Base-by-base conservation (phyloP, 2,888 invertebrate species). In the Amblyjoppa proteus region DNA sequence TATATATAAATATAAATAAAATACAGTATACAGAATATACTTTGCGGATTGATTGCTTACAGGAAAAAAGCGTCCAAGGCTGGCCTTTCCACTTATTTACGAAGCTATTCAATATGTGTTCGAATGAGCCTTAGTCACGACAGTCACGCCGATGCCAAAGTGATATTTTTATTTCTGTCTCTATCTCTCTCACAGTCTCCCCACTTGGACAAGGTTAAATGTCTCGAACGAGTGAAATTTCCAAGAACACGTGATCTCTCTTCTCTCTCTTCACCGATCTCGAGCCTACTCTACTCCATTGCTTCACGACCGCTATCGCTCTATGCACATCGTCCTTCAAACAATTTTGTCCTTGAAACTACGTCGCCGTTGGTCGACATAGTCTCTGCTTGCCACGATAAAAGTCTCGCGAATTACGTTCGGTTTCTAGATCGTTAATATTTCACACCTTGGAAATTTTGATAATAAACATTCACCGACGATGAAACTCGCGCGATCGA, bases 171-270 rank as follows among this genome's bases (percentile, higher is more conserved):
- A 64, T 61, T 38, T 64, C 16, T 31, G 4, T 34, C n/a, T 68
- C 9, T 41, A 9, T 41, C 51, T n/a, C 58, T 58, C 38, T 34
- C n/a, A 45, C 9, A 25, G 7, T 41, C 51, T 28, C 58, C 45
- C 38, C 16, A 6, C 73, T 28, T 75, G 20, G 31, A 64, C 64
- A 76, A 76, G 76, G 76, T 38, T 76, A 66, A 76, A 31, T 34
- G 25, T 38, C 28, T 13, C 58, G 64, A 64, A 16, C 64, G 38
- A n/a, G 38, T 64, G 64, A 38, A 64, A 64, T 34, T 38, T 31
- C 64, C n/a, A 38, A 64, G 64, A 58, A 58, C 58, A 25, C 58
- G 58, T 38, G 66, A 51, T 51, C 20, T 51, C 31, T 76, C 76
- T 34, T 76, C 68, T 58, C 74, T 5, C 45, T 58, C 58, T 25